A percentile compares a stretch with the other conserved stretches of the same genome.
Conservation (phyloP, 2,113 vertebrate species). For the Bufo gargarizans region DNA sequence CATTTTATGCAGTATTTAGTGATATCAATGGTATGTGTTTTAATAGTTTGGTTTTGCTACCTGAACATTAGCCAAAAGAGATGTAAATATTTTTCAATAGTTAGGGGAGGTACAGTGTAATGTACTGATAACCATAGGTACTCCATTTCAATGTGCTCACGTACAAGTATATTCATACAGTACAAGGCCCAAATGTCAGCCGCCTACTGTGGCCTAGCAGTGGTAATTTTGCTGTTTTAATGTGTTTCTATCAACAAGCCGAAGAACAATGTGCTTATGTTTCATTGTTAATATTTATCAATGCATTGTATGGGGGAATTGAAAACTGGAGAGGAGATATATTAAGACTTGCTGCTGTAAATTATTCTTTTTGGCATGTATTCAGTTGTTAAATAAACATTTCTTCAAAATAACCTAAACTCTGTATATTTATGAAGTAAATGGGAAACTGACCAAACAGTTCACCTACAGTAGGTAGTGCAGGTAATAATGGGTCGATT, state of each 20-base stretch:
- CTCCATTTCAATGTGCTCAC: conserved; percentile 63
- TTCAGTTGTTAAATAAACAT: conserved; percentile 98
- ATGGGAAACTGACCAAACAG: too few relatives aligned
- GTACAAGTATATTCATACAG: conserved; percentile 58
- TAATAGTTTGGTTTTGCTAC: conserved; percentile 80
- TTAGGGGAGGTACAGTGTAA: conserved; percentile 75
- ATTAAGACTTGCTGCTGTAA: conserved; percentile 90
- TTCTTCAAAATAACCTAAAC: conserved; percentile 86
- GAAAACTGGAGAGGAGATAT: conserved; percentile 79
- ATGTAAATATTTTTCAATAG: conserved; percentile 85
- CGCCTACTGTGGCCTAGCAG: conserved; percentile 63
- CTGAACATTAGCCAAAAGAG: conserved; percentile 78
- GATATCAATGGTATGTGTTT: conserved; percentile 83
- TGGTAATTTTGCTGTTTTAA: conserved; percentile 72
- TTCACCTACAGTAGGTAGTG: background rate
- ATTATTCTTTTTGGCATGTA: conserved; percentile 92
- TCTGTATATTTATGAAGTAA: conserved; percentile 66
- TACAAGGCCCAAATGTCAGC: conserved; percentile 65
- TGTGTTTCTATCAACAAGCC: conserved; percentile 68
- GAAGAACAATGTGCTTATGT: conserved; percentile 69
- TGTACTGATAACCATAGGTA: conserved; percentile 65
- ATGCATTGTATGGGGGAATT: conserved; percentile 75
- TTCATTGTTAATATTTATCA: conserved; percentile 74
- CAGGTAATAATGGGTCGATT: background rate
- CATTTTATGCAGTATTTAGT: conserved; percentile 80